Evolutionary conservation across 92 coral and sea anemone species (phyloP), one percentile per base, ranked within the genome.

Genomic region (Epizoanthus scotinus): DNA sequence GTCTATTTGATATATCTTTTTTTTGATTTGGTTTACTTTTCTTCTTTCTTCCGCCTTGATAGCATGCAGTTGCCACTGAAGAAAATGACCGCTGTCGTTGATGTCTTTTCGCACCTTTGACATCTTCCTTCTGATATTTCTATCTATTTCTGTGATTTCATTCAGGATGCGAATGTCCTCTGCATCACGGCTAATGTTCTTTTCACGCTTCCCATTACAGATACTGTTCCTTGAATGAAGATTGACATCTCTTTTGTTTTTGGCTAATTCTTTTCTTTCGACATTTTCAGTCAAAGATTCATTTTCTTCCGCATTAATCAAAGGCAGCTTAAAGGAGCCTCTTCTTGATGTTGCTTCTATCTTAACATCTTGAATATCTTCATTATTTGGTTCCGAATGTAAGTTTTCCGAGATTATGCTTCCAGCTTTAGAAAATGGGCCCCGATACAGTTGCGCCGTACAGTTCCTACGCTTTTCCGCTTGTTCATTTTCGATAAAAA

Each of bases 91-190:
- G 78, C 60, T 12, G 8, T 72, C 10, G 20, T 52, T 52, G 54
- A 72, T 72, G 34, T 72, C 78, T 72, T 52, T 29, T 52, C 78
- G 49, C 28, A 52, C 54, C 19, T 52, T 72, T 10, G 26, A 42
- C 20, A 72, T 72, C 63, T 72, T 54, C 19, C 26, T 52, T 24
- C 78, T 52, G n/a, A 72, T 72, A 3, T 28, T 54, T 38, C 56
- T 72, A 22, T 72, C 60, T 22, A 72, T 6, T 25, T 72, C 78
- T 5, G 78, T 72, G 1, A 72, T 72, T 52, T 72, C 63, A 54
- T 24, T 18, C 5, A 72, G 25, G 2, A 44, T 53, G 22, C 58
- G 62, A 72, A 54, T 72, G 28, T 26, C 20, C 34, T 24, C 56
- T 72, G 40, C 17, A 25, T 44, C 44, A 19, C 24, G 78, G 56